Base-by-base conservation (phyloP, 2,797 vertebrate species). In the Eutrigla gurnardus region DNA sequence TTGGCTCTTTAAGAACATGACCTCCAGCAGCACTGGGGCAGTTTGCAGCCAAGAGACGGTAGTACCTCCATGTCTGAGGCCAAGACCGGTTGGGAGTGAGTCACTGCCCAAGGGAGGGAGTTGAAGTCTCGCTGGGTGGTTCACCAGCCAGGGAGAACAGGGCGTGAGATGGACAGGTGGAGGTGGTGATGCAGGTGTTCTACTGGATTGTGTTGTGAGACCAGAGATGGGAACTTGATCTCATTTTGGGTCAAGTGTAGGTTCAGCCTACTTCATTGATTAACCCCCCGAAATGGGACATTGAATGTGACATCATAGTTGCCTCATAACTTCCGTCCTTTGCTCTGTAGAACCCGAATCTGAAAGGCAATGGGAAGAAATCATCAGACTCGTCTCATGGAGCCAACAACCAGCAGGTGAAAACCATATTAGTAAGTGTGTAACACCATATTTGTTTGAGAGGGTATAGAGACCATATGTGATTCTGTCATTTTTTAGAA, bases 311-410 rank as follows among this genome's bases (percentile, higher is more conserved):
- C 17, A n/a, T 36, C 14, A 37, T 11, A 3, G 39, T 46, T 17
- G 33, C n/a, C 55, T 52, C 47, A 42, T 15, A 15, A 47, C 17
- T 14, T 5, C 7, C 71, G 15, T 42, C 55, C 2, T 82, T 43
- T 59, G 6, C 10, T 78, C 37, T 71, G 32, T 35, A 96, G 95
- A 96, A 88, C 91, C 92, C 94, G 70, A 95, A 76, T 86, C 36
- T 94, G 70, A 97, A 91, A 87, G 91, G 89, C 83, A 97, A 95
- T 82, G 96, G 96, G 57, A 98, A 92, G 92, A 98, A 96, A 85
- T 75, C 91, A 67, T 96, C 96, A 87, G 97, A 98, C 8, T 94
- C 93, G 13, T 92, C 93, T 33, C 94, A 85, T 81, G 96, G 96
- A 76, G 62, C 94, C 63, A 92, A 91, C 69, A 93, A 65, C 86